A percentile compares a stretch with the other conserved stretches of the same genome.
These are phyloP conservation scores for Stenodera caucasica DNA, from an alignment of 2,888 invertebrate genomes.

Conservation along the genomic window DNA sequence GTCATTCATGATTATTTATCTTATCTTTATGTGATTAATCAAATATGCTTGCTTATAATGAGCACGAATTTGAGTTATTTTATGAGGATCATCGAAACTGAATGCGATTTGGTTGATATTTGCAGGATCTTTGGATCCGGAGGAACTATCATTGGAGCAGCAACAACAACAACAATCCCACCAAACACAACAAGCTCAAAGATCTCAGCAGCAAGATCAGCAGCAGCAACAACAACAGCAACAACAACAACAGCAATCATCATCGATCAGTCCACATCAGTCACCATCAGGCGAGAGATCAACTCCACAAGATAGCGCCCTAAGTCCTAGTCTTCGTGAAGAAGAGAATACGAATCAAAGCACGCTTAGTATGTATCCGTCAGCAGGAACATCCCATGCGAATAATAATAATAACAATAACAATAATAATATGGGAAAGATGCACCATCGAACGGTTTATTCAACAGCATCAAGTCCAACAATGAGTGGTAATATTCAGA, in stretches of 20 bases:
- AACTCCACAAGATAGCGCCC: slow-evolving; percentile 58
- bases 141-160: slow-evolving; percentile 73
- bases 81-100: not conserved
- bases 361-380: slow-evolving; percentile 65
- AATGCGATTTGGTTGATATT: slow-evolving; percentile 45
- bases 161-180: slow-evolving; percentile 54
- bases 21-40: no score
- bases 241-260: slow-evolving; percentile 30
- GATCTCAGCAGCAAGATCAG: slow-evolving; percentile 32
- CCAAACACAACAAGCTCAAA: slow-evolving; percentile 22
- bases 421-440: slow-evolving; percentile 51
- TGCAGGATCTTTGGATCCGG: slow-evolving; percentile 78
- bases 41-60: no score
- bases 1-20: slow-evolving; percentile 5
- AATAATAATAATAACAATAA: no score
- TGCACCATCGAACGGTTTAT: slow-evolving; percentile 61
- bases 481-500: slow-evolving; percentile 55
- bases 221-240: slow-evolving; percentile 29
- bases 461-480: slow-evolving; percentile 66
- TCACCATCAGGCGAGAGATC: slow-evolving; percentile 55
- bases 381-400: slow-evolving; percentile 43
- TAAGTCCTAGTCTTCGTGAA: slow-evolving; percentile 69
- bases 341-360: slow-evolving; percentile 75
- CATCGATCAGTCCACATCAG: slow-evolving; percentile 43
- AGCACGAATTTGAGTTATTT: slow-evolving; percentile 7